These are phyloP conservation scores for Petroica traversi DNA, from an alignment of 2,113 vertebrate species.

Conservation along the genomic window DNA sequence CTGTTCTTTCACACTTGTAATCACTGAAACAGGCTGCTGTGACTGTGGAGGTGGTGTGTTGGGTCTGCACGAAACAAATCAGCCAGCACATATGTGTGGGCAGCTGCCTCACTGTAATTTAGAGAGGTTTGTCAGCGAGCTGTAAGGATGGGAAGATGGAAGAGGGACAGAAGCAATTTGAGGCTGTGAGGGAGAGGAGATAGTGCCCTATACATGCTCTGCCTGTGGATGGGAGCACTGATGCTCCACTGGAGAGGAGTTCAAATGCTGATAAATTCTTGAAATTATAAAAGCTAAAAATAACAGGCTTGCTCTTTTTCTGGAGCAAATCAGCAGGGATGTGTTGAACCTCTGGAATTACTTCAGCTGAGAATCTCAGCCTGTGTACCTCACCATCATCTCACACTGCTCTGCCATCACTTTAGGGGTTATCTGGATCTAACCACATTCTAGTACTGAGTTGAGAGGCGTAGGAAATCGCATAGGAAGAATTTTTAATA, in stretches of 20 bases:
- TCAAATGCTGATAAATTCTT: background rate
- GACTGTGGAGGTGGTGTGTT: slow-evolving; percentile 65
- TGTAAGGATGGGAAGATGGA: background rate
- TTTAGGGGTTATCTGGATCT: background rate
- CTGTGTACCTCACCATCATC: background rate
- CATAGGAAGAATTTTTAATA: background rate
- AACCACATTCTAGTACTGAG: background rate
- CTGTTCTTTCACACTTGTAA: slow-evolving; percentile 22
- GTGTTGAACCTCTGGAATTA: background rate
- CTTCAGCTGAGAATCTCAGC: background rate
- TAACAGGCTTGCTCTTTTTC: background rate
- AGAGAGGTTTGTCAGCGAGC: background rate
- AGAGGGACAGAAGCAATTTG: background rate
- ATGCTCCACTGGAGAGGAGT: background rate
- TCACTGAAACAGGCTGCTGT: slow-evolving; percentile 46
- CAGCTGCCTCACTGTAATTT: slow-evolving; percentile 20
- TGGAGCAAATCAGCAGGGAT: background rate
- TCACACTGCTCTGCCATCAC: background rate
- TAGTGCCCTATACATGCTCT: background rate
- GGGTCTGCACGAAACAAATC: slow-evolving; percentile 21
- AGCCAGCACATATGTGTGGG: slow-evolving; percentile 54
- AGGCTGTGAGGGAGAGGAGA: background rate
- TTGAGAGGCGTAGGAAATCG: background rate
- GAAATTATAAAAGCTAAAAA: background rate
- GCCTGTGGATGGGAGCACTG: background rate